Evolutionary conservation across 2,113 vertebrate species (phyloP), one percentile per base, ranked within the genome.

Genomic region (Cryptomyrus ogoouensis): DNA sequence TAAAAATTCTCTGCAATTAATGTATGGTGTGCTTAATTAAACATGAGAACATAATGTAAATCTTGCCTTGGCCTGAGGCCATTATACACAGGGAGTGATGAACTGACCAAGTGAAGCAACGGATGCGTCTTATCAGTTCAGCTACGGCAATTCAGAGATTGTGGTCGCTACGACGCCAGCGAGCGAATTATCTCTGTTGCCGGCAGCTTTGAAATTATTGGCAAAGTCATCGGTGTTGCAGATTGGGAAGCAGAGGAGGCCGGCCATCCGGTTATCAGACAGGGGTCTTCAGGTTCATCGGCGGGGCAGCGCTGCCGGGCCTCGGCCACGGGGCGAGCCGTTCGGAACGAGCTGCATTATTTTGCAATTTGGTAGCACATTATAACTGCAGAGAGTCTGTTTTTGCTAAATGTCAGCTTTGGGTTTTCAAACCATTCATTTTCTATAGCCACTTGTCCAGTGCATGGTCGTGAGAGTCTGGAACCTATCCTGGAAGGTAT

Each of bases 31-130:
- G 44, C 31, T 52, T 87, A 87, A 87, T 87, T 87, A 87, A 35
- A 87, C n/a, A 87, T 56, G 85, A 87, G 85, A 53, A 53, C n/a
- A 35, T 87, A 56, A 87, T 87, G 85, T 31, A 56, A 56, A 56
- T 87, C 24, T 15, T 19, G 85, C 85, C 50, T 47, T 21, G 50
- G 31, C 85, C 85, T 53, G 56, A 56, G 85, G 85, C 31, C 50
- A 42, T 56, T 53, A 53, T 31, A 87, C 13, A 0, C 85, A 53
- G 50, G 50, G 50, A 87, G 27, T 24, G 50, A 56, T 53, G 50
- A 27, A 53, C 3, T 27, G 85, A 53, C 49, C 46, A 7, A 7
- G 49, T 52, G 46, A 7, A 15, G 31, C 17, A 12, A 9, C 15
- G 49, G n/a, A 17, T 52, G 27, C 47, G 0, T 53, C 15, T 53